phyloP scores from a whole-genome alignment of 2,888 invertebrate species.

The Diarsia mendica region DNA sequence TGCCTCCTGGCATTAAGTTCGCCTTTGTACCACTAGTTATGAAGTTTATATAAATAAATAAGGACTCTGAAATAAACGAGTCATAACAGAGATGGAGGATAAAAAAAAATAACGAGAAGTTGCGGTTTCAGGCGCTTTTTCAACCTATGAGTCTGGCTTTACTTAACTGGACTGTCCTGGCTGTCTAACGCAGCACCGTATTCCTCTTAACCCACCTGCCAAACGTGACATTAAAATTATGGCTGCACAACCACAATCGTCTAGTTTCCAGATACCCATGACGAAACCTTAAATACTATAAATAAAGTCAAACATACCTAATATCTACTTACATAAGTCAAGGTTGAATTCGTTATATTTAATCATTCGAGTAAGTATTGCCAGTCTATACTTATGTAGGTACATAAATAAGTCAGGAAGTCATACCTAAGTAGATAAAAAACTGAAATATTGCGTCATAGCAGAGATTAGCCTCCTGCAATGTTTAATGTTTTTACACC shows the following conservation, averaged over 20 bases:
- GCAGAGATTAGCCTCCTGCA: neutral
- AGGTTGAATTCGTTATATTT: conserved; percentile 2
- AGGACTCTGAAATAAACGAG: neutral
- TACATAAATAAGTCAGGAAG: neutral
- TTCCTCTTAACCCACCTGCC: neutral
- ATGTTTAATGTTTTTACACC: conserved; percentile 27
- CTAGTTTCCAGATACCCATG: neutral
- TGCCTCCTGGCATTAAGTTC: no score
- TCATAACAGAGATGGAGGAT: neutral
- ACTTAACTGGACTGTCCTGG: no score
- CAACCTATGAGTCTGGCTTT: no score
- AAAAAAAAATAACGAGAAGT: neutral
- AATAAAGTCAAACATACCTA: neutral
- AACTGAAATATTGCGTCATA: conserved; percentile 26
- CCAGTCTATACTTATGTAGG: neutral
- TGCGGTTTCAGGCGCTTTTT: no score
- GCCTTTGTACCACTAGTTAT: no score
- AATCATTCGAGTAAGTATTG: neutral
- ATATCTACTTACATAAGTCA: neutral
- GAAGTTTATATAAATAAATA: no score
- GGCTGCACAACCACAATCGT: neutral
- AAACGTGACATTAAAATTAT: neutral
- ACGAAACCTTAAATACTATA: neutral
- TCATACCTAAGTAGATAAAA: neutral
- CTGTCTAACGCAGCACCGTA: no score